These are phyloP conservation scores for Auanema sp. DNA, from an alignment of 2,888 invertebrate species.

Conservation along the genomic window DNA sequence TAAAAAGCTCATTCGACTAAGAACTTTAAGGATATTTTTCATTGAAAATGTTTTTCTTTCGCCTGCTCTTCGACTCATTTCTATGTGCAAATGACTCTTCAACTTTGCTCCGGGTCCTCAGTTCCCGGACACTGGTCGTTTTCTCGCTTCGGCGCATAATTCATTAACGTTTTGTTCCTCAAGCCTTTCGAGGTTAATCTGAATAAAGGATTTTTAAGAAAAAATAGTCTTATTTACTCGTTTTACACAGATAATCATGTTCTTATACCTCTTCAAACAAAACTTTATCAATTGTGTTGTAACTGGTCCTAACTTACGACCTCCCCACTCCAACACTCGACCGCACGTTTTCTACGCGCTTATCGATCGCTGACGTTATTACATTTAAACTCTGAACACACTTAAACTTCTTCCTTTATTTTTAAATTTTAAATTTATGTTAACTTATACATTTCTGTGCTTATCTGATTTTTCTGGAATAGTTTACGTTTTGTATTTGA, in stretches of 20 bases:
- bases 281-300: too few relatives aligned
- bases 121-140: background rate
- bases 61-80: background rate
- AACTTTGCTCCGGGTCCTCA: background rate
- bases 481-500: too few relatives aligned
- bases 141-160: background rate
- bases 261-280: too few relatives aligned
- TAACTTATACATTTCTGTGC: too few relatives aligned
- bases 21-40: background rate
- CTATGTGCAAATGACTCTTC: background rate
- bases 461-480: too few relatives aligned
- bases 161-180: background rate
- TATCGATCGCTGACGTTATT: too few relatives aligned
- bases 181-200: background rate
- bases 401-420: too few relatives aligned
- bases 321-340: too few relatives aligned
- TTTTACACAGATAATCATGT: background rate
- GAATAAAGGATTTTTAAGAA: background rate
- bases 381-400: too few relatives aligned
- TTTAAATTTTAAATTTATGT: too few relatives aligned
- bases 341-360: too few relatives aligned
- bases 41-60: slow-evolving; percentile 4
- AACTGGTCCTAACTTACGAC: too few relatives aligned
- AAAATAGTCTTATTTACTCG: background rate
- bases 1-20: background rate